phyloP scores from a whole-genome alignment of 1,140 invertebrate genomes.

The Pseudomyrmex gracilis region DNA sequence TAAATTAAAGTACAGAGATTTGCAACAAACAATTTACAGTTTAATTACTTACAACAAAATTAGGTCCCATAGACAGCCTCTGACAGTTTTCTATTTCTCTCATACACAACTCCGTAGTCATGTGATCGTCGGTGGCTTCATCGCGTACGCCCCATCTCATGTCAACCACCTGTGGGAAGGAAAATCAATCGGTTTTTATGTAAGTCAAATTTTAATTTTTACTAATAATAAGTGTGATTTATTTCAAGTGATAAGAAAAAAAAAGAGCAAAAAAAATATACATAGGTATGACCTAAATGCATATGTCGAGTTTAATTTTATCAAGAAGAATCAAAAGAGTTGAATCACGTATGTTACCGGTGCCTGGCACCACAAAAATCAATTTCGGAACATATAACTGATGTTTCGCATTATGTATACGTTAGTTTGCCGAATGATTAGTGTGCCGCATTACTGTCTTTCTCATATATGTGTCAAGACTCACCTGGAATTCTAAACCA shows the following conservation, averaged over 20 bases:
- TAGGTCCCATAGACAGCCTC: slow-evolving; percentile 98
- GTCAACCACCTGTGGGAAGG: slow-evolving; percentile 93
- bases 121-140: slow-evolving; percentile 99
- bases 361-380: slow-evolving; percentile 74
- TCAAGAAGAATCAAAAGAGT: slow-evolving; percentile 24
- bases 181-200: slow-evolving; percentile 22
- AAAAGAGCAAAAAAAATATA: neutral
- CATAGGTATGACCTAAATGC: neutral
- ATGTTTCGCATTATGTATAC: slow-evolving; percentile 38
- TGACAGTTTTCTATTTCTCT: slow-evolving; percentile 99
- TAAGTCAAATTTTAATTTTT: slow-evolving; percentile 11
- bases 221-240: neutral
- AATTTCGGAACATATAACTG: slow-evolving; percentile 66
- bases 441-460: neutral
- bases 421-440: neutral
- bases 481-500: slow-evolving; percentile 99
- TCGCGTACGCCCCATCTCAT: slow-evolving; percentile 99
- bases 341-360: slow-evolving; percentile 24
- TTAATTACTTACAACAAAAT: slow-evolving; percentile 92
- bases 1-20: neutral
- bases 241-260: too few relatives aligned
- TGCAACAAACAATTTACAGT: neutral
- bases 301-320: neutral
- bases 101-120: slow-evolving; percentile 99
- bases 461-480: neutral